These are phyloP conservation scores for Portunus trituberculatus DNA, from an alignment of 1,140 invertebrate species.

Conservation along the genomic window DNA sequence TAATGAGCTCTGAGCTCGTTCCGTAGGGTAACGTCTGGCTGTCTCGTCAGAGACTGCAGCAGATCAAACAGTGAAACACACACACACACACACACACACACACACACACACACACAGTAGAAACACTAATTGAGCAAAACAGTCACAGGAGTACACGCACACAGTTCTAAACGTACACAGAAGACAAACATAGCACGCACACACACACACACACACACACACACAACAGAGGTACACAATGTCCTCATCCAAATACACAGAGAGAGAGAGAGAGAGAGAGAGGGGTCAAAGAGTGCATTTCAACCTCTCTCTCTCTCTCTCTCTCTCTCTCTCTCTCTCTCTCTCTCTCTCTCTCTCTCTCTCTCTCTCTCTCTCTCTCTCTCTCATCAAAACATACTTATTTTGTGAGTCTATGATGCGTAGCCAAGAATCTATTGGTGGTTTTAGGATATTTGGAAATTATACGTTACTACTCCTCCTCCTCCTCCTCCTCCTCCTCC, in stretches of 20 bases:
- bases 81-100: slow-evolving; percentile 1
- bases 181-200: neutral
- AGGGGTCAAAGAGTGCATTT: too few species aligned
- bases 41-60: too few species aligned
- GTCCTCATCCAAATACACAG: neutral
- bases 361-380: slow-evolving; percentile 20
- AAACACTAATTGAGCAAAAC: neutral
- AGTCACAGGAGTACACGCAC: neutral
- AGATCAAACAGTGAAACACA: too few species aligned
- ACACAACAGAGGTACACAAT: neutral
- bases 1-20: too few species aligned
- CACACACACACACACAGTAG: neutral
- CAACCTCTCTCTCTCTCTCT: slow-evolving; percentile 15
- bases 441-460: neutral
- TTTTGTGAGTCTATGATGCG: neutral
- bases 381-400: neutral
- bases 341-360: neutral
- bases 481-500: slow-evolving; percentile 5
- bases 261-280: too few species aligned
- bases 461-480: neutral
- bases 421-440: neutral
- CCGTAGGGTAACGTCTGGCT: too few species aligned
- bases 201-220: neutral
- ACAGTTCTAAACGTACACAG: neutral
- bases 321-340: slow-evolving; percentile 45